Base-by-base conservation (phyloP, 2,113 vertebrate species). In the Perccottus glenii region DNA sequence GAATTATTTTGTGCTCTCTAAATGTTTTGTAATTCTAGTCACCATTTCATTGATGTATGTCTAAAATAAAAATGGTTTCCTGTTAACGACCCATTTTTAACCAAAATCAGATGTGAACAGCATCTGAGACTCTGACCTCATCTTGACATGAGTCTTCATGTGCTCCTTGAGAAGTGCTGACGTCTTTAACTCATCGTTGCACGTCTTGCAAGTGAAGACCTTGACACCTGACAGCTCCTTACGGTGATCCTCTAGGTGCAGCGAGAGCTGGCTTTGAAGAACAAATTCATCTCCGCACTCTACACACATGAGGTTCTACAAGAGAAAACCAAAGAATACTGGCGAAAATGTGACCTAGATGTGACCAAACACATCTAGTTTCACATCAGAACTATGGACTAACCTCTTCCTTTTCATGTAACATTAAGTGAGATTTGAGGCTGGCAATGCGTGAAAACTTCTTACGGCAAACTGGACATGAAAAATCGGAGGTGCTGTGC, bases 231-330 rank as follows among this genome's bases (percentile, higher is more conserved):
- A 89, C 83, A 99, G 70, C 77, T 99, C 97, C 66, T 97, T 95
- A 6, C 96, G 94, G 85, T 99, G 97, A 66, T 97, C 96, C 75
- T 97, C 96, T 90, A 97, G 90, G 81, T 99, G 98, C 49, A 95
- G 77, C 10, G 94, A 93, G 69, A 99, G 93, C 87, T 99, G 96
- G 88, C 95, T 98, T 89, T 98, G 96, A 66, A 99, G 94, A 12
- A 96, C 90, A 61, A 99, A 99, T 90, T 99, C 97, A 86, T 99
- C 98, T 35, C 98, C 98, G 33, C 98, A 99, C 89, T 99, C 97
- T 0, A 91, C 87, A 69, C 98, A 99, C 89, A 99, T 97, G 77
- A 99, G 89, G 83, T 96, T 99, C 98, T 99, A 68, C 14, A 44
- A 58, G 6, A 36, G 38, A 58, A 15, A 46, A 11, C 11, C 5